phyloP scores from a whole-genome alignment of 2,797 vertebrate genomes.

The Enteromius anoplus region DNA sequence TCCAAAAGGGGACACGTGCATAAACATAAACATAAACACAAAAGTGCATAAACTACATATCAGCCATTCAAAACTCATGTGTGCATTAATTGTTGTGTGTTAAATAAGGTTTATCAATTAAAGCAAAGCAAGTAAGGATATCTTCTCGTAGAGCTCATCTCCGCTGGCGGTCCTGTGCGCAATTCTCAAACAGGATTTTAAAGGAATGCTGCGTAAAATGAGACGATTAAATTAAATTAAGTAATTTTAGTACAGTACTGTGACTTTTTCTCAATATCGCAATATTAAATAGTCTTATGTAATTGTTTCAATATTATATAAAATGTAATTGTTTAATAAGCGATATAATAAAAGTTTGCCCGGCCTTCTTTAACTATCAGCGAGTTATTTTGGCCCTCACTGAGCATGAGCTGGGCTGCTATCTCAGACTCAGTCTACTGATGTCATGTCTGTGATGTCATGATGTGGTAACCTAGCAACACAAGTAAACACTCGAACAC shows the following conservation, averaged over 20 bases:
- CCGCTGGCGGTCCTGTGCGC: too few species aligned
- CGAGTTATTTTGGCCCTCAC: background rate
- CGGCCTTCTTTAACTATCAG: background rate
- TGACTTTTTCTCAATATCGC: background rate
- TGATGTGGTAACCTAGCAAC: conserved; percentile 68
- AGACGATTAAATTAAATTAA: background rate
- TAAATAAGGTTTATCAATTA: too few species aligned
- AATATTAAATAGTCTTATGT: background rate
- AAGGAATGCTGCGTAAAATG: background rate
- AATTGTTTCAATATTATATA: background rate
- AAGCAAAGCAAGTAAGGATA: too few species aligned
- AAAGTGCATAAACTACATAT: too few species aligned
- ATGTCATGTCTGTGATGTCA: conserved; percentile 47
- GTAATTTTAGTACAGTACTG: background rate
- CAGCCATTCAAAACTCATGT: too few species aligned
- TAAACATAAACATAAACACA: too few species aligned
- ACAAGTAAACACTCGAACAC: conserved; percentile 38
- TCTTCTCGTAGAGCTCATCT: too few species aligned
- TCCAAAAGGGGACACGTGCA: too few species aligned
- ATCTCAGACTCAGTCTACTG: conserved; percentile 29
- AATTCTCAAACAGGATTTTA: background rate
- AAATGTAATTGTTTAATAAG: background rate
- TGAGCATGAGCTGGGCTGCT: background rate
- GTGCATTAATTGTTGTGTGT: too few species aligned
- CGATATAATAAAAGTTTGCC: background rate